A percentile compares a stretch with the other conserved stretches of the same genome.
phyloP scores from a whole-genome alignment of 2,888 invertebrate genomes.

The Drosophila stalkeri region DNA sequence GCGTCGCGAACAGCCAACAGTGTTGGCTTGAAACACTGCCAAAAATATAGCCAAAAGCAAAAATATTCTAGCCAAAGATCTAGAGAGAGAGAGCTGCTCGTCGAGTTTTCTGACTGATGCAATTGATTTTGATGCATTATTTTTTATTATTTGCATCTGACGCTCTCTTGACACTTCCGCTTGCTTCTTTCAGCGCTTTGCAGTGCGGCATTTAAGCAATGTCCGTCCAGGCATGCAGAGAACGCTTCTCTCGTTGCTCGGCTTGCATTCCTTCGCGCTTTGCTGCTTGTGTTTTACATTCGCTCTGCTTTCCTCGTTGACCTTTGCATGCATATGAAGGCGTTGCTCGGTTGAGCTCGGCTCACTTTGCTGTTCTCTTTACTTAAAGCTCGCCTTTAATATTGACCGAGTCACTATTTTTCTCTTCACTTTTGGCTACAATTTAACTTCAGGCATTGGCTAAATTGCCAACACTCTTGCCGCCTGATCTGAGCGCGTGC shows the following conservation, averaged over 20 bases:
- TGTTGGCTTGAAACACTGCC: constrained; percentile 24
- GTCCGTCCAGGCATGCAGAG: background rate
- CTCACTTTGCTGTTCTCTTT: background rate
- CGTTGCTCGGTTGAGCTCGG: background rate
- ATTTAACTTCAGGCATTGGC: background rate
- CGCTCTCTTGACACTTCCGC: background rate
- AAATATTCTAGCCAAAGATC: background rate
- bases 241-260: background rate
- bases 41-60: background rate
- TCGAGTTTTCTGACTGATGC: background rate
- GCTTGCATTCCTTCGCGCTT: constrained; percentile 4
- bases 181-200: background rate
- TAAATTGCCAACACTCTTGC: constrained; percentile 18
- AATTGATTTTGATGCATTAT: constrained; percentile 5
- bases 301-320: background rate
- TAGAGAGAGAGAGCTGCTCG: background rate
- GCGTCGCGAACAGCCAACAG: constrained; percentile 2
- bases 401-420: background rate
- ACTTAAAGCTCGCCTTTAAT: background rate
- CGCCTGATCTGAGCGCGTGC: constrained; percentile 28
- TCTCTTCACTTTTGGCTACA: background rate
- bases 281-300: background rate
- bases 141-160: background rate
- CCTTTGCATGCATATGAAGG: constrained; percentile 12
- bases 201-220: background rate